phyloP scores from a whole-genome alignment of 2,797 vertebrate genomes.

The Trachurus trachurus region DNA sequence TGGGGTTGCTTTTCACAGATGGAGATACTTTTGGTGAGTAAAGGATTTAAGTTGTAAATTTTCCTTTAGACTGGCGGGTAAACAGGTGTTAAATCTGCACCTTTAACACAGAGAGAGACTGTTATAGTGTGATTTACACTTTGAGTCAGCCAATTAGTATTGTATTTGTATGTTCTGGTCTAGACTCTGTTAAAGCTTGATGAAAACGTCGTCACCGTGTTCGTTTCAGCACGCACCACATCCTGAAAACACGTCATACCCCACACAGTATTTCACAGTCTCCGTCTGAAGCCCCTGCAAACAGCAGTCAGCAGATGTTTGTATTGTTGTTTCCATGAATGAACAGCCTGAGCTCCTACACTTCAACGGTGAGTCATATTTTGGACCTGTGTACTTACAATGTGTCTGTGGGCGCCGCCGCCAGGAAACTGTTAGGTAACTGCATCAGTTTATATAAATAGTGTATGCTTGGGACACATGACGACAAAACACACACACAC shows the following conservation, averaged over 20 bases:
- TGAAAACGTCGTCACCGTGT: neutral
- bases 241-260: neutral
- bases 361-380: constrained; percentile 71
- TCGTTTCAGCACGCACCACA: neutral
- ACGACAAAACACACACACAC: neutral
- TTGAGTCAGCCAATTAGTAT: too few relatives aligned
- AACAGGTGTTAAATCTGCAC: too few relatives aligned
- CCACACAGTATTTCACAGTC: neutral
- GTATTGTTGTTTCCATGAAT: constrained; percentile 69
- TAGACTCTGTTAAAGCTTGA: neutral
- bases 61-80: too few relatives aligned
- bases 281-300: neutral
- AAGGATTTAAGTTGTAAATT: too few relatives aligned
- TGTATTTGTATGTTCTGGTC: neutral
- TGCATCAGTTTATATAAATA: constrained; percentile 53
- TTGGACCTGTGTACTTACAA: constrained; percentile 52
- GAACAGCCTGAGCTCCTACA: constrained; percentile 65
- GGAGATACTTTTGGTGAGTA: too few relatives aligned
- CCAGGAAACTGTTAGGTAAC: constrained; percentile 54
- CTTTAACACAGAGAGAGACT: too few relatives aligned
- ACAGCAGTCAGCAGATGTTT: constrained; percentile 22
- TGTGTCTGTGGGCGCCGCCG: constrained; percentile 43
- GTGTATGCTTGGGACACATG: constrained; percentile 16
- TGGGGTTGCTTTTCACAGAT: too few relatives aligned
- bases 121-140: too few relatives aligned